Evolutionary conservation across 2,797 vertebrate genomes (phyloP).

Genomic region (Myotis myotis): DNA sequence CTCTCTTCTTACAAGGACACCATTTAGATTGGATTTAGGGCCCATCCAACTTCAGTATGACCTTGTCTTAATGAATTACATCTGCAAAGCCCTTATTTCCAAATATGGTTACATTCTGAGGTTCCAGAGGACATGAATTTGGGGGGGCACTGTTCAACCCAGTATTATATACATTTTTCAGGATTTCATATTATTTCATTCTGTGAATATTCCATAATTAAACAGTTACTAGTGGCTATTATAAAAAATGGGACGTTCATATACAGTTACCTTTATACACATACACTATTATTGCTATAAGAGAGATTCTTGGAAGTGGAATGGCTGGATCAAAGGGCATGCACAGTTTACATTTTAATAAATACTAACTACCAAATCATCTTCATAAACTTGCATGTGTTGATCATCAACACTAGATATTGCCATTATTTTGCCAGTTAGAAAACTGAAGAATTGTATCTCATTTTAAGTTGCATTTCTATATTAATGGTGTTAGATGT

Average conservation of each 20-base stretch:
- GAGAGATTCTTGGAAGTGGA: background rate
- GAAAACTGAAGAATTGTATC: background rate
- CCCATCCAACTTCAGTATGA: background rate
- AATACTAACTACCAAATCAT: background rate
- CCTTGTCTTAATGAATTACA: background rate
- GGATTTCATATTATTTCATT: background rate
- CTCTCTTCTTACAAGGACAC: background rate
- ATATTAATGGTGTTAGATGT: background rate
- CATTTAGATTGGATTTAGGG: background rate
- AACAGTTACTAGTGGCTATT: background rate
- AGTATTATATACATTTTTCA: background rate
- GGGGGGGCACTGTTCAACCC: background rate
- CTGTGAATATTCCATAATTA: background rate
- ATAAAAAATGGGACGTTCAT: background rate
- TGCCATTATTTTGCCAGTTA: background rate
- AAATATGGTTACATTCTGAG: background rate
- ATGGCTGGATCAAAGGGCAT: background rate
- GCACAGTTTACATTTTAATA: background rate
- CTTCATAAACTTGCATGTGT: background rate
- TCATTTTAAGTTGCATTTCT: background rate
- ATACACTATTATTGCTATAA: background rate
- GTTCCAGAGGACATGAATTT: background rate
- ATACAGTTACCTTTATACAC: background rate
- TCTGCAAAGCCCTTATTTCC: background rate
- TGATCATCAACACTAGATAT: background rate